Percentiles rank a stretch among this genome's conserved stretches.
Conservation (phyloP, 2,797 vertebrate genomes). For the Orientallactaga sibirica region DNA sequence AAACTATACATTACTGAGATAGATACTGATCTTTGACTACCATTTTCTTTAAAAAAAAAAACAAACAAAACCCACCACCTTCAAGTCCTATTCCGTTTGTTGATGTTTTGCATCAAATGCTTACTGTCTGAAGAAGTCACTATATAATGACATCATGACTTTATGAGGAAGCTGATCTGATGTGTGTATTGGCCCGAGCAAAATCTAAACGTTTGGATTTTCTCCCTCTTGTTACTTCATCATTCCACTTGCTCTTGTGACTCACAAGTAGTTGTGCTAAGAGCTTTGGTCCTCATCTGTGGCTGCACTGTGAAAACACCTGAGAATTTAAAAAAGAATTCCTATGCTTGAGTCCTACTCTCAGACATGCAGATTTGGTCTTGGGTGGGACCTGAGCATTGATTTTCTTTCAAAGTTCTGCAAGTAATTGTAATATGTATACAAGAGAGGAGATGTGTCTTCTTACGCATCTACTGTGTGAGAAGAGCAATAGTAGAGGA, state of each 20-base stretch:
- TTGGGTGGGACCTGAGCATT: not conserved
- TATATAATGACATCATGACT: not conserved
- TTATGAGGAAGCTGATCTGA: not conserved
- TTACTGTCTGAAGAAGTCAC: not conserved
- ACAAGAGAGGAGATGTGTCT: not conserved
- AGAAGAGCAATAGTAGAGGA: constrained; percentile 30
- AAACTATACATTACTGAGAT: not conserved
- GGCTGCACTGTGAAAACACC: not conserved
- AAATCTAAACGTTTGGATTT: not conserved
- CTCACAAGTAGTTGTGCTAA: not conserved
- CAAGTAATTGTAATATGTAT: not conserved
- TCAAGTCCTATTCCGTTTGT: not conserved
- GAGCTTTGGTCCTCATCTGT: not conserved
- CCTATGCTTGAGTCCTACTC: not conserved
- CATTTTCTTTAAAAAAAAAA: not conserved
- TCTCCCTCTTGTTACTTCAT: not conserved
- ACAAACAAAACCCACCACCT: not conserved
- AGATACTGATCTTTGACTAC: not conserved
- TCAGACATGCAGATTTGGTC: not conserved
- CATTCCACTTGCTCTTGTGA: not conserved
- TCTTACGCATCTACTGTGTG: not conserved
- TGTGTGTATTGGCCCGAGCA: not conserved
- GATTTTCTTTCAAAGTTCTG: not conserved
- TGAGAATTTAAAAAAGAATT: not conserved
- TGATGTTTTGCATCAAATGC: constrained; percentile 47